Evolutionary conservation across 2,113 vertebrate species (phyloP), one percentile per base, ranked within the genome.

Genomic region (Chlorocebus sabaeus): DNA sequence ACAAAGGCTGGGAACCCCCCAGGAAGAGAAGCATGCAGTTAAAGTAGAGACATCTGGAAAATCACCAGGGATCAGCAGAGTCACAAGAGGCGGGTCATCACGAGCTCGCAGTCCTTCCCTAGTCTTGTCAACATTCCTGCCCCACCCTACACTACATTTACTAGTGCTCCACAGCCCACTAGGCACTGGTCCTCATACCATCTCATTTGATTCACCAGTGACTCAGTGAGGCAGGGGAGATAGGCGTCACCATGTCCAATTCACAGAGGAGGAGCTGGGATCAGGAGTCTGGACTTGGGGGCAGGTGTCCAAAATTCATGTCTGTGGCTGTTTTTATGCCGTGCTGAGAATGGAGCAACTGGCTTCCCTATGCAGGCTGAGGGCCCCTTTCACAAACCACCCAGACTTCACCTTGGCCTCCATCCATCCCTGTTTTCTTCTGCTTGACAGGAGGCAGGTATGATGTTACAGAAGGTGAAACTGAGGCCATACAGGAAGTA

Each of bases 271-370:
- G 48, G 50, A 76, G 48, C 43, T 25, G n/a, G 68, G 59, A 9
- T 43, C 12, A 72, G 43, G 27, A 72, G 40, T 88, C 11, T 30
- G 40, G 67, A 68, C 45, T 55, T 30, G 35, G 30, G 25, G 92
- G 64, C 61, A 72, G 57, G 35, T 4, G 25, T 40, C 43, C 22
- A 6, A 35, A 76, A 57, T 81, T 80, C 40, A 9, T 20, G 45
- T 52, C 84, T 27, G 7, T 25, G 68, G 27, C 61, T 48, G 22
- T 85, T 79, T 78, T 67, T 67, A 79, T 20, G 48, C 85, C 64
- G 3, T 0, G 0, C 17, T 9, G 64, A 61, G 8, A 40, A 8
- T 0, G 12, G 64, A 30, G 14, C 0, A 35, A 25, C 59, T 55
- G 81, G 59, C 9, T 75, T 79, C 30, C 52, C 40, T 30, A 1